phyloP scores from a whole-genome alignment of 2,113 vertebrate genomes.

The Guaruba guarouba region DNA sequence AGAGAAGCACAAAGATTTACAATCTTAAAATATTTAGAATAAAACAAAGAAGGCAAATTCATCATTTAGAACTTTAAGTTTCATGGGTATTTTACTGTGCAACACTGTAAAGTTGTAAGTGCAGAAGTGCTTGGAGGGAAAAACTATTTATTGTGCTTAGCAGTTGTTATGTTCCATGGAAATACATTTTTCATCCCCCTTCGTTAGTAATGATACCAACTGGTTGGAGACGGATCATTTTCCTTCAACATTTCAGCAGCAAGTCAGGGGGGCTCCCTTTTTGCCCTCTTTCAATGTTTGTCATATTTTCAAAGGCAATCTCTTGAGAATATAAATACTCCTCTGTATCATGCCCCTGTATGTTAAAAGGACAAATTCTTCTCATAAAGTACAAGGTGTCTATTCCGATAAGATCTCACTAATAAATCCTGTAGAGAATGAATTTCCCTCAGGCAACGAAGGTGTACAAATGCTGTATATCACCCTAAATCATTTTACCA shows the following conservation, averaged over 20 bases:
- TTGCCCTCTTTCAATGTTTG: neutral
- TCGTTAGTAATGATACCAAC: neutral
- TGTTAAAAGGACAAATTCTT: neutral
- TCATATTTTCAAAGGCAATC: neutral
- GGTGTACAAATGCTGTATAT: neutral
- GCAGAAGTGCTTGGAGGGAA: neutral
- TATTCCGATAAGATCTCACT: neutral
- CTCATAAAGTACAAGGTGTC: neutral
- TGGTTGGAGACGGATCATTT: neutral
- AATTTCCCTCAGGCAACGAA: constrained; percentile 10
- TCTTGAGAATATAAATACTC: neutral
- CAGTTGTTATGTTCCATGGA: neutral
- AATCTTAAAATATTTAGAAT: neutral
- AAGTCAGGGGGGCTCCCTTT: neutral
- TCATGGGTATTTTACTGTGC: neutral
- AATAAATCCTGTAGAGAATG: neutral
- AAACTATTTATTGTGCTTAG: neutral
- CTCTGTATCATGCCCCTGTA: neutral
- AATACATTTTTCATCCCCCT: neutral
- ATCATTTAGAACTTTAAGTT: neutral
- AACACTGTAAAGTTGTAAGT: neutral
- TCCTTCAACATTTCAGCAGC: neutral
- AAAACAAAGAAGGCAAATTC: neutral
- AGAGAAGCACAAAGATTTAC: neutral
- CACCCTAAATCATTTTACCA: neutral